These are phyloP conservation scores for Micrasema longulum DNA, from an alignment of 1,140 invertebrate species.

Conservation along the genomic window DNA sequence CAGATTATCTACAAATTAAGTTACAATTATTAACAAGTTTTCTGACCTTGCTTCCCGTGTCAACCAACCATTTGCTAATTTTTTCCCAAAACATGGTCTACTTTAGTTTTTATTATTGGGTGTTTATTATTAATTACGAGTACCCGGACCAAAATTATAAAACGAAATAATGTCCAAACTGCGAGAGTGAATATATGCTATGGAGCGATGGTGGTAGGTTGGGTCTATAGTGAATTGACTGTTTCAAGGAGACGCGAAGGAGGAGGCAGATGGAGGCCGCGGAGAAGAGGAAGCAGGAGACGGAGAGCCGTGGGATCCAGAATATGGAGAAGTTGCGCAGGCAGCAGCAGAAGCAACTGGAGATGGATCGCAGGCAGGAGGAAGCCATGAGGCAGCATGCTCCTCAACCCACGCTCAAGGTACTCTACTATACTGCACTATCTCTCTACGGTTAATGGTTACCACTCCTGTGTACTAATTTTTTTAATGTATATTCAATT, in stretches of 20 bases:
- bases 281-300: slow-evolving; percentile 67
- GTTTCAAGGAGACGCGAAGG: slow-evolving; percentile 68
- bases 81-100: no score
- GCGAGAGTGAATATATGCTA: no score
- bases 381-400: slow-evolving; percentile 56
- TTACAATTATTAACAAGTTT: no score
- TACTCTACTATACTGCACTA: slow-evolving; percentile 12
- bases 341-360: slow-evolving; percentile 66
- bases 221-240: slow-evolving; percentile 16
- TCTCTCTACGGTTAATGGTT: not conserved
- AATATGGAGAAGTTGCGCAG: slow-evolving; percentile 68
- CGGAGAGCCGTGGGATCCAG: slow-evolving; percentile 71
- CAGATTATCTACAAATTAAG: no score
- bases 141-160: no score
- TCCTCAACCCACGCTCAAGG: slow-evolving; percentile 44
- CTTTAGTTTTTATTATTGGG: no score
- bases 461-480: not conserved
- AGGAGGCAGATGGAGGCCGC: slow-evolving; percentile 72
- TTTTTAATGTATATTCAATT: not conserved
- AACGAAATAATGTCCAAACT: no score
- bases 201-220: no score
- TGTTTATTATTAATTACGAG: no score
- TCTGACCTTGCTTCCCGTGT: no score
- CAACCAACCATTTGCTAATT: no score
- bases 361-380: slow-evolving; percentile 66